Base-by-base conservation (phyloP, 2,888 invertebrate genomes). In the Cheiracanthium punctorium region DNA sequence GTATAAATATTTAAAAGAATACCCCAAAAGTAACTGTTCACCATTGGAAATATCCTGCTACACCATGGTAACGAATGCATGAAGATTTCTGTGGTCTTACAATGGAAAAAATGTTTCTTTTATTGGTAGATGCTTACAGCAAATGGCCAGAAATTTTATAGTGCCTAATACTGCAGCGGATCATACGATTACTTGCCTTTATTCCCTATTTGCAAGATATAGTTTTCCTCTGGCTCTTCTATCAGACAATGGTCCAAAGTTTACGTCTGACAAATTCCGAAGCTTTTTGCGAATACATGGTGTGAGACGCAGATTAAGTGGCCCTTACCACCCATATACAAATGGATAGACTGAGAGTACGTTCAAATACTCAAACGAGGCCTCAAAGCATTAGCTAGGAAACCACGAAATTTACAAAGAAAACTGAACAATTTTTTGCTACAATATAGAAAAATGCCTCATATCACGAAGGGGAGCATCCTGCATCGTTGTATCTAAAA, bases 21-120 rank as follows among this genome's bases (percentile, higher is more conserved):
- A n/a, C n/a, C n/a, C n/a, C 24, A 0, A 77, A 32, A 24, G 30
- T 29, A 8, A 77, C 67, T 14, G 69, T 67, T 14, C 77, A 77
- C 43, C 32, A 37, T 29, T 77, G 77, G 77, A 69, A 77, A 29
- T 77, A 77, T 43, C 77, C 77, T 37, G 67, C 41, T 33, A 30
- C 7, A 29, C 77, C 58, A 32, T 52, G 48, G 79, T 52, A 79
- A 12, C 2, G 76, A 8, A 37, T 37, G 10, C 37, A 37, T 37
- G 4, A 37, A 7, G 37, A 37, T 37, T 37, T 37, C 10, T 4
- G 7, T 10, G 37, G 37, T 10, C 37, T 10, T 10, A 37, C 10
- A 37, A 7, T 37, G 4, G 37, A 37, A 10, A 4, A 37, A 7
- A 37, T 37, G 37, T 37, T 37, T 37, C 37, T 37, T 10, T 37